Evolutionary conservation across 1,140 invertebrate species (phyloP), one percentile per base, ranked within the genome.

Genomic region (Drosophila grimshawi): DNA sequence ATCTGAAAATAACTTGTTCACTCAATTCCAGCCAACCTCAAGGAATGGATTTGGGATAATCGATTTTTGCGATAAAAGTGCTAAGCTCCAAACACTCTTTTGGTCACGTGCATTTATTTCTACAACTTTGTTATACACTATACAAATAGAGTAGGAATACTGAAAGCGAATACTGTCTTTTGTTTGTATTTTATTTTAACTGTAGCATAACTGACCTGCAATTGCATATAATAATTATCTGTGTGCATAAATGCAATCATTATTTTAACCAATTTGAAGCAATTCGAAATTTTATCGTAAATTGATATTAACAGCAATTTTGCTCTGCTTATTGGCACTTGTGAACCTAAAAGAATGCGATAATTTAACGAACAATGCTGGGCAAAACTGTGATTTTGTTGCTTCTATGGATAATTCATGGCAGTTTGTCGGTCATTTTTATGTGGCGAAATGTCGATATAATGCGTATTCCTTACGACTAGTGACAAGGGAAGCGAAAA

Each of bases 221-320:
- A 73, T 68, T 61, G 33, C 11, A 32, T 32, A 61, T 48, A 68
- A 73, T 73, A 61, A 56, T 11, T 55, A 53, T 68, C 51, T 46
- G 52, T 32, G 29, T 51, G 39, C 29, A n/a, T 56, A 74, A 69
- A 69, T 62, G 57, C 10, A 7, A 46, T 35, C 43, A 51, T 62
- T 74, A 69, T 57, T 11, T 56, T 32, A 11, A 3, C 11, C 46
- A 62, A 78, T 35, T 39, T 56, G 53, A 35, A 39, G 53, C 53
- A 27, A 46, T 51, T 55, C 10, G 35, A 52, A 57, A 67, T 53
- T 60, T 48, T 52, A 39, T 67, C 49, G 48, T 61, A 61, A 61
- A 60, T 75, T 27, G 72, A 60, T 59, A 69, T 75, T 70, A 78
- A 56, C 65, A 52, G 55, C 64, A 60, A 69, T 70, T 77, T 63